Conservation (phyloP, 1,140 invertebrate species). For the Heliconius melpomene region DNA sequence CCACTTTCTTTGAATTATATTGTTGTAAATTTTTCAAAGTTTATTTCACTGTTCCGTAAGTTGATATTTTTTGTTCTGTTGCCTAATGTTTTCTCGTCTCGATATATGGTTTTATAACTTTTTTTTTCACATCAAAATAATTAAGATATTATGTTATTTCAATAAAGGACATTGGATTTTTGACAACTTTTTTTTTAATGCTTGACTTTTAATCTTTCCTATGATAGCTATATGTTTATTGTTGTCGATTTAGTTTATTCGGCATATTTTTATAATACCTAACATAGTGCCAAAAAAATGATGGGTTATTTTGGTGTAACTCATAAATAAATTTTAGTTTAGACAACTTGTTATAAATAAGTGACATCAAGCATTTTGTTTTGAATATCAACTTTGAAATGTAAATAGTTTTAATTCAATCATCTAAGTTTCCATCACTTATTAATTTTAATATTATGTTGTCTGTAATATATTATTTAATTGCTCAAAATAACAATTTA, state of each 20-base stretch:
- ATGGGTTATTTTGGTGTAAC: background rate
- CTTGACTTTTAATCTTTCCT: slow-evolving; percentile 3
- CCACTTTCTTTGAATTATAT: slow-evolving; percentile 31
- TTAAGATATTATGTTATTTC: slow-evolving; percentile 23
- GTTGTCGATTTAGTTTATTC: background rate
- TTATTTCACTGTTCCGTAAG: slow-evolving; percentile 49
- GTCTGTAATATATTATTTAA: background rate
- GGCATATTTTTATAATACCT: background rate
- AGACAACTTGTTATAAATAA: no score
- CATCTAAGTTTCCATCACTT: background rate
- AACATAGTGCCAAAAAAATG: background rate
- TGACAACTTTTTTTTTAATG: background rate
- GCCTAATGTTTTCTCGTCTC: background rate
- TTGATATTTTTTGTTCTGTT: no score
- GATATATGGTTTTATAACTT: background rate
- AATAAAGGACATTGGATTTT: slow-evolving; percentile 19
- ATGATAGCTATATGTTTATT: background rate
- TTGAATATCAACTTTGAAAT: background rate
- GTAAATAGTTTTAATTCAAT: slow-evolving; percentile 3
- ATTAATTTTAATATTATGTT: background rate
- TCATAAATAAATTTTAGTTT: background rate
- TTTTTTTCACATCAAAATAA: slow-evolving; percentile 16
- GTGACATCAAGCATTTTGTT: background rate
- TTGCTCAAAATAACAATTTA: slow-evolving; percentile 11
- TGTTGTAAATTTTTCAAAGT: slow-evolving; percentile 58